Base-by-base conservation (phyloP, 1,140 invertebrate genomes). In the Parapsyche elsis region DNA sequence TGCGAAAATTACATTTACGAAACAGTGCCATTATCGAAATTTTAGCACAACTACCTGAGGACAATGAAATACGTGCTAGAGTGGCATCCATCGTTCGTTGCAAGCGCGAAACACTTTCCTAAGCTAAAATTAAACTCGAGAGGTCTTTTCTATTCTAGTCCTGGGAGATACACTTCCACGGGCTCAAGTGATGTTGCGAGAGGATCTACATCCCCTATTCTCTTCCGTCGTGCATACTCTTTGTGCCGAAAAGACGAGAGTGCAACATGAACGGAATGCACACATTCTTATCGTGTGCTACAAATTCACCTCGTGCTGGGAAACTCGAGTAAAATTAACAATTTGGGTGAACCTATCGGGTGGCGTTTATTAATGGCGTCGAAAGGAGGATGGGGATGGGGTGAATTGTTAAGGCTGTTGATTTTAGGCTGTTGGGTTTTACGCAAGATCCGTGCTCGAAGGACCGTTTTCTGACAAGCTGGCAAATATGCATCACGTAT, bases 241-340 rank as follows among this genome's bases (percentile, higher is more conserved):
- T 26, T 12, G 64, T 23, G 64, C 64, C 30, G 30, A 38, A 38
- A 38, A 38, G 30, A 38, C 30, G 30, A 38, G 30, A 38, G 30
- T 16, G 24, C 64, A 67, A 67, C 21, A 24, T 67, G 21, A 26
- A 67, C 64, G 24, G 64, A 19, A 67, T 26, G 21, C 53, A 57
- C 12, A 12, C 7, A 7, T 7, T 4, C 64, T 67, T 67, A 67
- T 24, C 24, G 10, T 10, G 64, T 67, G 24, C n/a, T 67, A 67
- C 2, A 26, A 67, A 67, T 67, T 73, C 30, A 30, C 0, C 67
- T 74, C 12, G 49, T 71, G 76, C 78, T 74, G n/a, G n/a, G n/a
- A n/a, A n/a, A 81, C 78, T 81, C 64, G 76, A 81, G 80, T 78
- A 81, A 77, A 78, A 81, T 80, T 81, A 70, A 81, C 80, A 81